These are phyloP conservation scores for Champsocephalus esox DNA, from an alignment of 2,797 vertebrate genomes.

Conservation along the genomic window DNA sequence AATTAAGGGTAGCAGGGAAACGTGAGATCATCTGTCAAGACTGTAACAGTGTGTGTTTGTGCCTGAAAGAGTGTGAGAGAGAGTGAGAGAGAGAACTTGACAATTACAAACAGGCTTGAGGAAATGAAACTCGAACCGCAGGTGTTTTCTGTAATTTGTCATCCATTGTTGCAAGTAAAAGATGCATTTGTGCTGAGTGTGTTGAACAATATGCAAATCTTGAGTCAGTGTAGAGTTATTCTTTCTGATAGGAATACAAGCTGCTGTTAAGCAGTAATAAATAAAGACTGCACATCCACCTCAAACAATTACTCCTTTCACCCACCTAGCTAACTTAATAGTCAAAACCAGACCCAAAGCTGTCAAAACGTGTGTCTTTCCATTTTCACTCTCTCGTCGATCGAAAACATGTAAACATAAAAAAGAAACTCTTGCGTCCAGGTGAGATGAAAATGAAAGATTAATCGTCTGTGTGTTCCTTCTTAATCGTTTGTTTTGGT, in stretches of 20 bases:
- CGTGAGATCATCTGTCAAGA: conserved; percentile 42
- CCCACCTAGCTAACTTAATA: not conserved
- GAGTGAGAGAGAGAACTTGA: conserved; percentile 30
- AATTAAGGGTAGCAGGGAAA: conserved; percentile 61
- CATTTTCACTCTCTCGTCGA: too few relatives aligned
- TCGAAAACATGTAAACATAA: too few relatives aligned
- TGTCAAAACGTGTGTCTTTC: not conserved
- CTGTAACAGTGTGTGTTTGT: not conserved
- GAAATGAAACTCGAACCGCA: conserved; percentile 55
- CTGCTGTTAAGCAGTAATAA: conserved; percentile 56
- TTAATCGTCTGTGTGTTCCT: too few relatives aligned
- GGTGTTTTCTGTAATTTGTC: conserved; percentile 68
- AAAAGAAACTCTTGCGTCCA: too few relatives aligned
- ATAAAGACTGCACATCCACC: conserved; percentile 30
- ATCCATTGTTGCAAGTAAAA: conserved; percentile 54
- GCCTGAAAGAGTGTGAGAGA: not conserved
- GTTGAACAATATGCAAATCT: conserved; percentile 67
- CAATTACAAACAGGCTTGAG: conserved; percentile 49
- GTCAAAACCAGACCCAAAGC: conserved; percentile 7
- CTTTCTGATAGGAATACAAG: conserved; percentile 52
- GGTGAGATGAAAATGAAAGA: too few relatives aligned
- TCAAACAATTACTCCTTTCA: conserved; percentile 2
- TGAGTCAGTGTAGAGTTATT: conserved; percentile 48
- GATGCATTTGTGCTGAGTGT: conserved; percentile 54
- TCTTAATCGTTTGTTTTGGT: too few relatives aligned